phyloP scores from a whole-genome alignment of 2,888 invertebrate species.

The Mycalesis mineus region DNA sequence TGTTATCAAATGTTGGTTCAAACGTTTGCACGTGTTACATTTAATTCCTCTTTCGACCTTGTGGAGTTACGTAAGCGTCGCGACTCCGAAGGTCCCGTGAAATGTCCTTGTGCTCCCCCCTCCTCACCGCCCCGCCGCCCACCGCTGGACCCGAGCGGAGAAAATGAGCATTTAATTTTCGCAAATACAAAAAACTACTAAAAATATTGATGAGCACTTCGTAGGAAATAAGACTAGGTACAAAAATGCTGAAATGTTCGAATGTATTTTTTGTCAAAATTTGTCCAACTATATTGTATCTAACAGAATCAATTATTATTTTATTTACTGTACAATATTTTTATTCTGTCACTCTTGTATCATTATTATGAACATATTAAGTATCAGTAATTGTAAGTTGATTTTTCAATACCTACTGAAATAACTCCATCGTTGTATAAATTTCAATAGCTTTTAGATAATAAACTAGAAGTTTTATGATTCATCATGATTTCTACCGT shows the following conservation, averaged over 20 bases:
- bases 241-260: neutral
- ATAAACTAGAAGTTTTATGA: too few relatives aligned
- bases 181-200: neutral
- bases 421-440: too few relatives aligned
- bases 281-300: too few relatives aligned
- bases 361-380: too few relatives aligned
- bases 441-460: too few relatives aligned
- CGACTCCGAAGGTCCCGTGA: constrained; percentile 58
- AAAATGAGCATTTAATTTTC: constrained; percentile 4
- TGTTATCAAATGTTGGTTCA: neutral
- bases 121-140: constrained; percentile 15
- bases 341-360: too few relatives aligned
- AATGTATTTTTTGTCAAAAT: neutral
- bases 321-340: too few relatives aligned
- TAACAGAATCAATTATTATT: too few relatives aligned
- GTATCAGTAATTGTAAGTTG: too few relatives aligned
- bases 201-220: too few relatives aligned
- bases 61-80: constrained; percentile 56
- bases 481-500: too few relatives aligned
- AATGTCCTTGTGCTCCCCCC: constrained; percentile 35
- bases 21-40: constrained; percentile 1
- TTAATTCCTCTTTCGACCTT: constrained; percentile 9
- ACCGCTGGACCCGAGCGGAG: neutral
- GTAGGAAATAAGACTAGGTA: neutral
- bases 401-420: too few relatives aligned